Evolutionary conservation across 2,113 vertebrate genomes (phyloP).

Genomic region (Neogale vison): DNA sequence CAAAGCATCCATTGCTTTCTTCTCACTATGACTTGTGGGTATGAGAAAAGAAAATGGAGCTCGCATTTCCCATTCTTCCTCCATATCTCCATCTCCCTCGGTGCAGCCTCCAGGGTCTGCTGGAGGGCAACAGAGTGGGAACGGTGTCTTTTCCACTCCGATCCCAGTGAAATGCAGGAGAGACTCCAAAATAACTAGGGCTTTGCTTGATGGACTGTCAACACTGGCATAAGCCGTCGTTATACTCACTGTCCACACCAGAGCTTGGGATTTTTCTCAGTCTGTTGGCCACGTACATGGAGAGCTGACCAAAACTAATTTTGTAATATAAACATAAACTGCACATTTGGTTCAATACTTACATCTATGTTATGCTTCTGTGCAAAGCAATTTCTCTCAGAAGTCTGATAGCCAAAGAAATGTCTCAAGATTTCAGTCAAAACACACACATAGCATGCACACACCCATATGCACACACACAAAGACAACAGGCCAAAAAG

Average conservation of each 20-base stretch:
- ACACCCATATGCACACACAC: constrained; percentile 40
- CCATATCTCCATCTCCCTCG: constrained; percentile 43
- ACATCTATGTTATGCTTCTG: constrained; percentile 82
- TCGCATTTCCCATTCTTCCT: constrained; percentile 35
- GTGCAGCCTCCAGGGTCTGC: not conserved
- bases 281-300: constrained; percentile 78
- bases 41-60: constrained; percentile 59
- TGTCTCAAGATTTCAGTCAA: constrained; percentile 87
- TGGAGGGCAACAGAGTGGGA: constrained; percentile 35
- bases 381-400: constrained; percentile 93
- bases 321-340: constrained; percentile 84
- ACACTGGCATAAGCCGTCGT: constrained; percentile 51
- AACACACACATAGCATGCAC: constrained; percentile 79
- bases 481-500: constrained; percentile 60
- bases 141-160: constrained; percentile 65
- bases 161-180: constrained; percentile 72
- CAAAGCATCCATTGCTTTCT: constrained; percentile 76
- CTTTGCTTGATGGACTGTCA: constrained; percentile 71
- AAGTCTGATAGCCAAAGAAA: constrained; percentile 99
- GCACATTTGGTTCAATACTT: constrained; percentile 81
- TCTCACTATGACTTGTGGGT: constrained; percentile 70
- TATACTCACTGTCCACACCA: constrained; percentile 64
- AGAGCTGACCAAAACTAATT: constrained; percentile 83
- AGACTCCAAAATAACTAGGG: constrained; percentile 69
- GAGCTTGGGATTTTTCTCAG: constrained; percentile 81